Evolutionary conservation across 2,888 invertebrate species (phyloP).

Genomic region (Andrena bicolor): DNA sequence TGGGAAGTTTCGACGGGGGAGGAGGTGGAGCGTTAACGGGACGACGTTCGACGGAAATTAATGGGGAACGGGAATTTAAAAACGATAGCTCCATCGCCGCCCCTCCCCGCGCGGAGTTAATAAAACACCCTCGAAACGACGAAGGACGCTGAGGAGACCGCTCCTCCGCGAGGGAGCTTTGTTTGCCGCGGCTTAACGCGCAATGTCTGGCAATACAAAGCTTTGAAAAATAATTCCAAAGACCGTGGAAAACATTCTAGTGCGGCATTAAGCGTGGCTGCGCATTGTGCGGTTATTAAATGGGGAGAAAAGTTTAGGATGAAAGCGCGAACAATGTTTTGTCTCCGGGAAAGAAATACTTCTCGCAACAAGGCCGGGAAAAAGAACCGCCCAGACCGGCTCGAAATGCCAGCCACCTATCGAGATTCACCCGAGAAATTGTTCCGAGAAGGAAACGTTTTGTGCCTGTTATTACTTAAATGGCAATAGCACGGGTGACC

Average conservation of each 20-base stretch:
- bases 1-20: not conserved
- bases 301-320: slow-evolving; percentile 38
- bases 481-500: not conserved
- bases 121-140: slow-evolving; percentile 22
- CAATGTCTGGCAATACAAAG: slow-evolving; percentile 23
- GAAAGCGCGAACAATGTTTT: slow-evolving; percentile 34
- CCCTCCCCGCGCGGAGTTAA: slow-evolving; percentile 15
- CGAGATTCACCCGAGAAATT: slow-evolving; percentile 38
- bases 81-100: slow-evolving; percentile 10
- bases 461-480: slow-evolving; percentile 24
- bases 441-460: slow-evolving; percentile 4
- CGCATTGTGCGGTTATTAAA: slow-evolving; percentile 47
- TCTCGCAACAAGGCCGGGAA: not conserved
- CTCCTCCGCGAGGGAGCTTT: not conserved
- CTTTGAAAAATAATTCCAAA: slow-evolving; percentile 35
- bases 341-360: slow-evolving; percentile 32
- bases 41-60: slow-evolving; percentile 14
- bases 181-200: slow-evolving; percentile 4
- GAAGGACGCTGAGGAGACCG: not conserved
- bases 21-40: not conserved
- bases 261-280: slow-evolving; percentile 30
- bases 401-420: slow-evolving; percentile 19
- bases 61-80: slow-evolving; percentile 10
- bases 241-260: slow-evolving; percentile 28
- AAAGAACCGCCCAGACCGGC: not conserved